phyloP scores from a whole-genome alignment of 2,888 invertebrate genomes.

The Uloborus plumipes region DNA sequence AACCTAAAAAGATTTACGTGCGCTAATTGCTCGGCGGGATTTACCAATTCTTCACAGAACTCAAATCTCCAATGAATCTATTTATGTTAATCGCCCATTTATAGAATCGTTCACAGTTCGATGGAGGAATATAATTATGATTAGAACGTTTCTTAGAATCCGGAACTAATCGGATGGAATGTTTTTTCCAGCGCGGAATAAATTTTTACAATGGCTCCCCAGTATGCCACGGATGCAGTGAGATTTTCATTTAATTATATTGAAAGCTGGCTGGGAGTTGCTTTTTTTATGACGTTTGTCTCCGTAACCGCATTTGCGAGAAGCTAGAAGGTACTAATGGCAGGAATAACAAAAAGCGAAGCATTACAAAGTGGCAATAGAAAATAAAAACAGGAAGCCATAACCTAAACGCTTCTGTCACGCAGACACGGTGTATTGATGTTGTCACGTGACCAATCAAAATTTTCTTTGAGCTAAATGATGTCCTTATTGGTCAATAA shows the following conservation, averaged over 20 bases:
- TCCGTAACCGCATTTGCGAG: conserved; percentile 19
- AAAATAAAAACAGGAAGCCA: conserved; percentile 38
- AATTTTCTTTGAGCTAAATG: conserved; percentile 22
- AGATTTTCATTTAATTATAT: conserved; percentile 32
- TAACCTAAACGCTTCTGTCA: conserved; percentile 40
- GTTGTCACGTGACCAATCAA: conserved; percentile 56
- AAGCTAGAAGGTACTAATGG: neutral
- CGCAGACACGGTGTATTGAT: conserved; percentile 35
- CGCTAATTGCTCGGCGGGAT: conserved; percentile 18
- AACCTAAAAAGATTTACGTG: conserved; percentile 2
- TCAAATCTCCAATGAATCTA: too few species aligned
- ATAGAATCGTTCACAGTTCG: conserved; percentile 14
- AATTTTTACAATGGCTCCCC: conserved; percentile 16
- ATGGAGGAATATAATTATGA: conserved; percentile 4
- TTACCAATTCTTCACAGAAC: neutral
- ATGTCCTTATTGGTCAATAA: conserved; percentile 58
- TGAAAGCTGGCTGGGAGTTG: conserved; percentile 14
- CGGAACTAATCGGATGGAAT: conserved; percentile 27
- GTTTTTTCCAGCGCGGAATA: conserved; percentile 9
- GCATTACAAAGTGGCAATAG: conserved; percentile 3
- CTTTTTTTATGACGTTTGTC: conserved; percentile 24
- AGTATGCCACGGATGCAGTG: conserved; percentile 2
- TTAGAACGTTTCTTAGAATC: neutral
- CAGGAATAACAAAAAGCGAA: conserved; percentile 12
- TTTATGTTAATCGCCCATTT: conserved; percentile 24